Conservation (phyloP, 64 coral and sea anemone species). For the Stichodactyla mertensii region DNA sequence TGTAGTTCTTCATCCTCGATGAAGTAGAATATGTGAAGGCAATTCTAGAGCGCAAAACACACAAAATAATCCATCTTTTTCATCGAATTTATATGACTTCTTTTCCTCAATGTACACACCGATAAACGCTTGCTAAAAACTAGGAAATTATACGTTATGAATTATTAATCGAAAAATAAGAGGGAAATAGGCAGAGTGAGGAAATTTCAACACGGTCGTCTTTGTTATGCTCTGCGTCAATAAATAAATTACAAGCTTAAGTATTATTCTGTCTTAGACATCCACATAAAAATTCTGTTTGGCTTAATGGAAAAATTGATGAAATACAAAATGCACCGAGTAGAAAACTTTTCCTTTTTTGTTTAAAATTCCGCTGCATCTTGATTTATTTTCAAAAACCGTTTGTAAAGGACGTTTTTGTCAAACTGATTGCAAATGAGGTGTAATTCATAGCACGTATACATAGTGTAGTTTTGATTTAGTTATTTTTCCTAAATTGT, state of each 20-base stretch:
- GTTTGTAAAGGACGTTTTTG: no score
- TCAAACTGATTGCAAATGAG: no score
- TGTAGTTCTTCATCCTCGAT: not conserved
- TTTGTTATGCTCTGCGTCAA: slow-evolving; percentile 1
- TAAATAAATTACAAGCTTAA: not conserved
- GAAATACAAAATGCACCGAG: not conserved
- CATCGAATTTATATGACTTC: not conserved
- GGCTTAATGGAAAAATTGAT: not conserved
- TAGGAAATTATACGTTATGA: slow-evolving; percentile 7
- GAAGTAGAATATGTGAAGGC: not conserved
- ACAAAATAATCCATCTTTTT: not conserved
- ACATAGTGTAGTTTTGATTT: no score
- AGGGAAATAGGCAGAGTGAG: not conserved
- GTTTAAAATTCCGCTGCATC: not conserved
- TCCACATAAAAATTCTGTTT: not conserved
- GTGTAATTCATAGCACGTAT: no score
- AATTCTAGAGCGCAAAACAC: not conserved
- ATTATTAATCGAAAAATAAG: slow-evolving; percentile 12
- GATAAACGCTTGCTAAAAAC: not conserved
- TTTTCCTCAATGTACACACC: not conserved
- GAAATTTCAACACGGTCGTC: not conserved
- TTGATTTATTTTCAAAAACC: no score
- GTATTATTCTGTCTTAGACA: not conserved
- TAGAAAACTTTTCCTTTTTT: not conserved
- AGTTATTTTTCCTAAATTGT: no score